These are phyloP conservation scores for Phodopus roborovskii DNA, from an alignment of 2,113 vertebrate genomes.

Conservation along the genomic window DNA sequence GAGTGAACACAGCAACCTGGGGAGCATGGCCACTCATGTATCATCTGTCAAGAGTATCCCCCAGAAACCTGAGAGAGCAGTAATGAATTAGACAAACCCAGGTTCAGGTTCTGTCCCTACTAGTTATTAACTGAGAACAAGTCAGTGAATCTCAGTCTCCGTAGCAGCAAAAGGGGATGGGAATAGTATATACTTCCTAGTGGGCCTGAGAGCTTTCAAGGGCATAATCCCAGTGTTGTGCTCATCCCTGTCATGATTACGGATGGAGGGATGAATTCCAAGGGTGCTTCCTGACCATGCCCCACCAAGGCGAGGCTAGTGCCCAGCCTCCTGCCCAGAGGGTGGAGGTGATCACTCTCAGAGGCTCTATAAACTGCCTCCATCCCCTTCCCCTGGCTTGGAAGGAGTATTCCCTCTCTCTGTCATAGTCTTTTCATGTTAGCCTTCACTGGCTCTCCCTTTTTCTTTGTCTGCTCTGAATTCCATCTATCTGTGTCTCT, in stretches of 20 bases:
- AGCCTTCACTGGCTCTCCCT: background rate
- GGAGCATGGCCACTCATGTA: background rate
- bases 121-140: background rate
- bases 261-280: background rate
- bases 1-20: background rate
- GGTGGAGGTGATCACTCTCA: background rate
- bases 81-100: background rate
- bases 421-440: background rate
- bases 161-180: background rate
- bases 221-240: background rate
- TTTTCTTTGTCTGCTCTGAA: background rate
- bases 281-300: background rate
- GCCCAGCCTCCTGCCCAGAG: background rate
- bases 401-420: background rate
- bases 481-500: background rate
- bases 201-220: background rate
- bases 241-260: background rate
- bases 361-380: background rate
- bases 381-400: background rate
- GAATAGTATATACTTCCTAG: background rate
- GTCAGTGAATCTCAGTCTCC: constrained; percentile 39
- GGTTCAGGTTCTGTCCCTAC: background rate
- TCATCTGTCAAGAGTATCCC: background rate
- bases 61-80: background rate
- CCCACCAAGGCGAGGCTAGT: background rate